These are phyloP conservation scores for Lysandra coridon DNA, from an alignment of 2,888 invertebrate species.

Conservation along the genomic window DNA sequence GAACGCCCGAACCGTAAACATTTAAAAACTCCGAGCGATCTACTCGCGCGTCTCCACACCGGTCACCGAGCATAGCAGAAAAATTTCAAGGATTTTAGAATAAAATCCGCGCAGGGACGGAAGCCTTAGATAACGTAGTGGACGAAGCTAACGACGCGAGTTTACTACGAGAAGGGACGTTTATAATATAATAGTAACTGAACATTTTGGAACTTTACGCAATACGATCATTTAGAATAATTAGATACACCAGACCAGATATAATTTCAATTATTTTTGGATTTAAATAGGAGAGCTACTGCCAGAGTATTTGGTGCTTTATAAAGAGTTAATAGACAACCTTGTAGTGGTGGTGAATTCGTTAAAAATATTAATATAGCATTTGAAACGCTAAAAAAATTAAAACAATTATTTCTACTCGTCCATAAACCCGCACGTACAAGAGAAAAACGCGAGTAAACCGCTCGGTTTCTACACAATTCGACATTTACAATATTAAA, in stretches of 20 bases:
- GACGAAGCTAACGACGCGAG: conserved; percentile 17
- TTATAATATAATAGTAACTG: not conserved
- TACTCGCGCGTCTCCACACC: conserved; percentile 40
- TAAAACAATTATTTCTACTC: not conserved
- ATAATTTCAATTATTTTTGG: not conserved
- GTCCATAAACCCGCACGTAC: conserved; percentile 22
- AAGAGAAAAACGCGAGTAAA: conserved; percentile 44
- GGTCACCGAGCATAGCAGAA: conserved; percentile 32
- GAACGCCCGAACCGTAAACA: conserved; percentile 32
- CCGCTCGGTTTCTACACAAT: conserved; percentile 43
- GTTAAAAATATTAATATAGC: not conserved
- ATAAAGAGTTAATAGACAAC: not conserved
- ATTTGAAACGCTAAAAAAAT: not conserved
- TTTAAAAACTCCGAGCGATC: conserved; percentile 38
- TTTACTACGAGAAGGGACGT: not conserved
- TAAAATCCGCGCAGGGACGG: conserved; percentile 32
- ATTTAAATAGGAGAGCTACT: not conserved
- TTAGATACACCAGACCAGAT: not conserved
- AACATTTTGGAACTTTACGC: not conserved
- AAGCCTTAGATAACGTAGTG: conserved; percentile 26
- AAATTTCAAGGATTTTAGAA: conserved; percentile 31
- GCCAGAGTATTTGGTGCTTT: not conserved
- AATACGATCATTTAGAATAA: not conserved
- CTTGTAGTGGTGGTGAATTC: not conserved
- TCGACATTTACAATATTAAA: conserved; percentile 46